Evolutionary conservation across 2,797 vertebrate species (phyloP).

Genomic region (Pelochelys cantorii): DNA sequence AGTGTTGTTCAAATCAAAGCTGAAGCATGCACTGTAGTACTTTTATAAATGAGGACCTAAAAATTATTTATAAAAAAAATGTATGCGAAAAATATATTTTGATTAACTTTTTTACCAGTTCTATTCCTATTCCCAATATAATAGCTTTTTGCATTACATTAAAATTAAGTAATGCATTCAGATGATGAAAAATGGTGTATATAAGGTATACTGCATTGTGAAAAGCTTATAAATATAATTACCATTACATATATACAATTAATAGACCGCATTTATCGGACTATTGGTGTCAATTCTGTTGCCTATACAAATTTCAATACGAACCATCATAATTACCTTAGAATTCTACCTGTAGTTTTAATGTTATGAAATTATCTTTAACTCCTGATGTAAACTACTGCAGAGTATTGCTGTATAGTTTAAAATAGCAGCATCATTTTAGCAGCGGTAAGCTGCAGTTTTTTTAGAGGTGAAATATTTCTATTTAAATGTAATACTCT

Average conservation of each 20-base stretch:
- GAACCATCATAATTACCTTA: background rate
- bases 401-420: too few relatives aligned
- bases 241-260: background rate
- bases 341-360: background rate
- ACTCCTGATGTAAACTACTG: too few relatives aligned
- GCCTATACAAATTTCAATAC: background rate
- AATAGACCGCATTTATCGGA: background rate
- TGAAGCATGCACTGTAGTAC: background rate
- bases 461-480: too few relatives aligned
- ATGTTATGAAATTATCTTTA: too few relatives aligned
- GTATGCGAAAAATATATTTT: background rate
- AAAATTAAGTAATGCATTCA: background rate
- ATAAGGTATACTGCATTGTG: background rate
- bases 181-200: background rate
- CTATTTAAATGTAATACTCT: too few relatives aligned
- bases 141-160: background rate
- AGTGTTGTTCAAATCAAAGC: background rate
- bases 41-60: background rate
- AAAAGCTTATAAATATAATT: background rate
- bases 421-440: too few relatives aligned
- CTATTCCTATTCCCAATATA: background rate
- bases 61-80: background rate
- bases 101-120: background rate
- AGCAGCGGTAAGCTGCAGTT: too few relatives aligned
- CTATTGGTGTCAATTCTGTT: background rate